A percentile compares a stretch with the other conserved stretches of the same genome.
phyloP scores from a whole-genome alignment of 1,140 invertebrate species.

The Heliothis subflexa region DNA sequence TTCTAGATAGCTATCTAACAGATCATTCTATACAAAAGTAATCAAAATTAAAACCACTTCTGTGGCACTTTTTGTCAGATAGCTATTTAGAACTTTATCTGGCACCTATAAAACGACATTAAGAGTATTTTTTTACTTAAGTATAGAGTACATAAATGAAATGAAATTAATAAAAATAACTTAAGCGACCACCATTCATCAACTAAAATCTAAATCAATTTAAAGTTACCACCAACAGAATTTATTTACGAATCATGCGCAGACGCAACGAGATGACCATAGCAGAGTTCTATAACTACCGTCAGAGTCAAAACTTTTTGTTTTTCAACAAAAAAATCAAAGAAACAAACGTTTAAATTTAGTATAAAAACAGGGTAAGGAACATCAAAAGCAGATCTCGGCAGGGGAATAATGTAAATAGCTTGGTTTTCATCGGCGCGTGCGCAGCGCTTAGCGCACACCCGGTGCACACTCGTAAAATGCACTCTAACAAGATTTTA shows the following conservation, averaged over 20 bases:
- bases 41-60: too few species aligned
- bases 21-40: too few species aligned
- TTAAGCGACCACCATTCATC: too few species aligned
- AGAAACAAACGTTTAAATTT: constrained; percentile 38
- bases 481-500: constrained; percentile 36
- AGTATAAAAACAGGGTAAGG: constrained; percentile 48
- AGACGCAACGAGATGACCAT: constrained; percentile 25
- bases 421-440: constrained; percentile 36
- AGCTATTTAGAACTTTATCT: too few species aligned
- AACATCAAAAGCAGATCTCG: constrained; percentile 51
- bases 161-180: too few species aligned
- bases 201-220: too few species aligned
- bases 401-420: constrained; percentile 53
- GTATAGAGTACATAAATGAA: too few species aligned
- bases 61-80: too few species aligned
- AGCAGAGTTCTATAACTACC: constrained; percentile 29
- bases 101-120: too few species aligned
- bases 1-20: too few species aligned
- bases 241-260: neutral
- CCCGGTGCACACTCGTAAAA: constrained; percentile 41
- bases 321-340: constrained; percentile 10
- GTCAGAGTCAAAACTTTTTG: neutral
- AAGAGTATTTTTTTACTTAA: too few species aligned
- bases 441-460: constrained; percentile 8
- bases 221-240: too few species aligned